Evolutionary conservation across 2,888 invertebrate genomes (phyloP).

Genomic region (Belgica antarctica): DNA sequence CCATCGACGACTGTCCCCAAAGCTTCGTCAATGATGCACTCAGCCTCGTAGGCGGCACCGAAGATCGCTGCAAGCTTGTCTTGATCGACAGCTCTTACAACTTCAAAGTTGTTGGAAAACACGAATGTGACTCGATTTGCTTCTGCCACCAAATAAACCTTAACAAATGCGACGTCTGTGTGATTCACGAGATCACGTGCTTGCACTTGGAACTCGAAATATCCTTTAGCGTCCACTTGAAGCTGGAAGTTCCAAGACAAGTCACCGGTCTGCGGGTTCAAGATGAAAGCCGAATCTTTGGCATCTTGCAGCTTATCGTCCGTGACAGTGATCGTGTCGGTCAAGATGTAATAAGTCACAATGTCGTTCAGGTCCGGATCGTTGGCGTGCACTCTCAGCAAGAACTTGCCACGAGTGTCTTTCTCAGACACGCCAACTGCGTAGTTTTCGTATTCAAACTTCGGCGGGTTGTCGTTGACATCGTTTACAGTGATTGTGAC

Average conservation of each 20-base stretch:
- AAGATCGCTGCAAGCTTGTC: slow-evolving; percentile 54
- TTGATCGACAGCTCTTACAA: background rate
- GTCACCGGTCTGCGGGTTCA: slow-evolving; percentile 56
- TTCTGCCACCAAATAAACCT: slow-evolving; percentile 61
- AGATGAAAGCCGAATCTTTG: slow-evolving; percentile 53
- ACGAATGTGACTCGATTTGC: slow-evolving; percentile 60
- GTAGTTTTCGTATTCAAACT: slow-evolving; percentile 57
- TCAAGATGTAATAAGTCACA: slow-evolving; percentile 55
- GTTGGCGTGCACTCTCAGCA: slow-evolving; percentile 59
- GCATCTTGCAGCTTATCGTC: slow-evolving; percentile 54
- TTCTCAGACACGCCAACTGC: slow-evolving; percentile 58
- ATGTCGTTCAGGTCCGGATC: slow-evolving; percentile 58
- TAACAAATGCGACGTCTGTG: slow-evolving; percentile 56
- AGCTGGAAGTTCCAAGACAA: slow-evolving; percentile 58
- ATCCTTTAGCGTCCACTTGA: slow-evolving; percentile 60
- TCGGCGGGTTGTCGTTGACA: slow-evolving; percentile 60
- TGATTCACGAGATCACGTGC: slow-evolving; percentile 59
- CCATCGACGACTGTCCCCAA: slow-evolving; percentile 53
- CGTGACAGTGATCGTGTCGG: slow-evolving; percentile 54
- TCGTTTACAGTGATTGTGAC: slow-evolving; percentile 59
- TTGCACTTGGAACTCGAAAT: slow-evolving; percentile 59
- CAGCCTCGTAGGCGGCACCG: slow-evolving; percentile 56
- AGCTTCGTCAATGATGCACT: slow-evolving; percentile 62
- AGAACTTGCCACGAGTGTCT: slow-evolving; percentile 55
- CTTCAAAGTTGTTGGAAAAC: slow-evolving; percentile 57